Base-by-base conservation (phyloP, 1,140 invertebrate genomes). In the Tetramorium parvispinum region DNA sequence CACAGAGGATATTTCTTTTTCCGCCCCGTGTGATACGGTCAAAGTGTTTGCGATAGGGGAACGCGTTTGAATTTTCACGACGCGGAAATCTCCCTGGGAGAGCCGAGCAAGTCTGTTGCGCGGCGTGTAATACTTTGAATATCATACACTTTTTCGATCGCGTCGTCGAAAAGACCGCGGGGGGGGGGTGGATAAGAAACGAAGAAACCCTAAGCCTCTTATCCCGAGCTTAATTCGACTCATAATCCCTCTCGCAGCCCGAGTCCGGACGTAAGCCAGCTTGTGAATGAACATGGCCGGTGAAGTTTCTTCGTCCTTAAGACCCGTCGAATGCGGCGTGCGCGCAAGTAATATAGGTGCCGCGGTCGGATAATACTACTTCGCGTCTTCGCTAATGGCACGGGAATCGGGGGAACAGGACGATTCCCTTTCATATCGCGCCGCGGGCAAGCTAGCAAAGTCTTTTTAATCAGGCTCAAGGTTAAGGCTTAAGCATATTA, bases 181-280 rank as follows among this genome's bases (percentile, higher is more conserved):
- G n/a, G 11, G 24, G 24, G 0, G n/a, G 16, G 13, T 6, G 24
- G 46, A 57, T 61, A 61, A 63, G 63, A 51, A 65, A 70, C 53
- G 70, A 79, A 87, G 85, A 88, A 10, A 61, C 21, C 21, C 37
- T 89, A 91, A 91, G 89, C 90, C 85, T 83, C 90, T 90, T 89
- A 85, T 13, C 61, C 61, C 8, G 71, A 91, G 85, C 86, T 91
- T 77, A 89, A 91, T 91, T 88, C 90, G 53, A 16, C 49, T 85
- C 57, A 85, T 91, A 91, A 91, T 91, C 89, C 85, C 24, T 70
- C 32, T 70, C 32, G 43, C 37, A 73, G 85, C 18, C 32, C 32
- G 82, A 85, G 87, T 91, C 87, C 49, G 87, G 63, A 90, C 70
- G 53, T 55, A 65, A 85, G 75, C 57, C 76, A 86, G 85, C 59